phyloP scores from a whole-genome alignment of 2,888 invertebrate genomes.

The Calliphora vomitoria region DNA sequence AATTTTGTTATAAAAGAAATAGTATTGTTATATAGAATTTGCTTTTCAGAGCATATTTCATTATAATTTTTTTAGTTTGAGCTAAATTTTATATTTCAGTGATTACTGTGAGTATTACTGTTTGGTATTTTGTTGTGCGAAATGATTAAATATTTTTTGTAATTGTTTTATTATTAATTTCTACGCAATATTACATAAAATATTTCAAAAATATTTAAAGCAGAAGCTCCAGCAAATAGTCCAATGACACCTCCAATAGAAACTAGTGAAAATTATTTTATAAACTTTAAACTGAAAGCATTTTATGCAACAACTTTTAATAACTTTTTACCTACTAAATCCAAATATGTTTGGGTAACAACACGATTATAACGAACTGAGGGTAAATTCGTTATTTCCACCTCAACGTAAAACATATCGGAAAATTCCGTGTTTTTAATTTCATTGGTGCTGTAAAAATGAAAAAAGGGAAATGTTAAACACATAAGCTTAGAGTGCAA shows the following conservation, averaged over 20 bases:
- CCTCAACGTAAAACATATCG: constrained; percentile 69
- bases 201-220: constrained; percentile 72
- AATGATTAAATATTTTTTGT: too few relatives aligned
- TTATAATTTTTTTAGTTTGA: too few relatives aligned
- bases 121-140: too few relatives aligned
- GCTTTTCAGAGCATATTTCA: too few relatives aligned
- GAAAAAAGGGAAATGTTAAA: background rate
- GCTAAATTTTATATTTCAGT: too few relatives aligned
- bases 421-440: constrained; percentile 13
- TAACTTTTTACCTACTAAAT: constrained; percentile 76
- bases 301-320: background rate
- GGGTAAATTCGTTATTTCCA: constrained; percentile 76
- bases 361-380: constrained; percentile 76
- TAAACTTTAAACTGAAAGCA: background rate
- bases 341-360: constrained; percentile 78
- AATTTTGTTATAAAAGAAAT: too few relatives aligned
- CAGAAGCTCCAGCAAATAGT: constrained; percentile 75
- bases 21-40: too few relatives aligned
- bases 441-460: constrained; percentile 75
- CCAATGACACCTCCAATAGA: constrained; percentile 79
- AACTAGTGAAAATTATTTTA: constrained; percentile 72
- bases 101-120: too few relatives aligned
- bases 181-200: constrained; percentile 62
- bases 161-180: constrained; percentile 13
- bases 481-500: too few relatives aligned